Percentiles rank a stretch among this genome's conserved stretches.
Evolutionary conservation across 2,888 invertebrate genomes (phyloP).

Genomic region (Teleiodes luculella): DNA sequence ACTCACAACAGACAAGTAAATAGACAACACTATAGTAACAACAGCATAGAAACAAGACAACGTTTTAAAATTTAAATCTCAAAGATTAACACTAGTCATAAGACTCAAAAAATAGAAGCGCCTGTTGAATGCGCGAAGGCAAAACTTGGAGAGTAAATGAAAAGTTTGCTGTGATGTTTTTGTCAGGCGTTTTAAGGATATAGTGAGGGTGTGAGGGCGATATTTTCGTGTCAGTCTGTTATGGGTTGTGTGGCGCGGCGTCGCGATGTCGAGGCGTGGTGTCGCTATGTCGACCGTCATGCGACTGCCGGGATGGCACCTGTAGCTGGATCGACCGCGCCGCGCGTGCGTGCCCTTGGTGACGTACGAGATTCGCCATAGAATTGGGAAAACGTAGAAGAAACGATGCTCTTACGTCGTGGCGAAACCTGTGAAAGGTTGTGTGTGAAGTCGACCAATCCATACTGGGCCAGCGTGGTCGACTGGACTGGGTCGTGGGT

Average conservation of each 20-base stretch:
- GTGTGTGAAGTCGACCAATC: too few relatives aligned
- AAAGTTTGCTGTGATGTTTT: conserved; percentile 31
- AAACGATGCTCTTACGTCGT: not conserved
- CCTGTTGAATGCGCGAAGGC: conserved; percentile 64
- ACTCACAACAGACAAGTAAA: conserved; percentile 31
- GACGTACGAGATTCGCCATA: conserved; percentile 59
- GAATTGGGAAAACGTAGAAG: conserved; percentile 33
- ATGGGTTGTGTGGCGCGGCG: conserved; percentile 27
- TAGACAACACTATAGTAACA: conserved; percentile 50
- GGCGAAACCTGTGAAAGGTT: not conserved
- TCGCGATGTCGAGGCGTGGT: conserved; percentile 26
- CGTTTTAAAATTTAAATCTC: conserved; percentile 44
- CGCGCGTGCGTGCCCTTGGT: conserved; percentile 74
- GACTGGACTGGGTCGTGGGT: too few relatives aligned
- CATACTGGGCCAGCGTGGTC: too few relatives aligned
- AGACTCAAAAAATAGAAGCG: conserved; percentile 39
- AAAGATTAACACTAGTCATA: conserved; percentile 36
- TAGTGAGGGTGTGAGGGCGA: conserved; percentile 20
- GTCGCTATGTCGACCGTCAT: conserved; percentile 43
- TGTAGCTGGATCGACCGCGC: conserved; percentile 74
- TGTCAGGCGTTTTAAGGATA: conserved; percentile 35
- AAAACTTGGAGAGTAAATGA: conserved; percentile 28
- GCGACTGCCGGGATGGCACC: conserved; percentile 72
- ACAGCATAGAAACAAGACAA: conserved; percentile 49
- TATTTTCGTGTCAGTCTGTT: conserved; percentile 45